Base-by-base conservation (phyloP, 1,140 invertebrate genomes). In the Bombus fervidus region DNA sequence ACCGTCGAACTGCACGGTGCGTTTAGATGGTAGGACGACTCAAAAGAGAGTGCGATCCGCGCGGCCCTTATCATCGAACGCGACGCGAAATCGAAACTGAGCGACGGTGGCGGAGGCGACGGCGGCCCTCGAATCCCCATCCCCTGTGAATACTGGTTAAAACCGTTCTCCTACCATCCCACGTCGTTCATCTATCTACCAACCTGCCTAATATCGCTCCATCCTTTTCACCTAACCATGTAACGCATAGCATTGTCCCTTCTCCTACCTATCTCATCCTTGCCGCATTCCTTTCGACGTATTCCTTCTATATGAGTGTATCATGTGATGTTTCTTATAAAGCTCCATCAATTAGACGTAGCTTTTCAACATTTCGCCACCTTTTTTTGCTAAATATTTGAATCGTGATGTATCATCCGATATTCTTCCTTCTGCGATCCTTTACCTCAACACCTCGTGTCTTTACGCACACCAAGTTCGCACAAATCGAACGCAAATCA, bases 1-100 rank as follows among this genome's bases (percentile, higher is more conserved):
- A 68, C 69, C 43, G 79, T n/a, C 18, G 15, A 57, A 81, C 13
- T 47, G 31, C 10, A 74, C 39, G 74, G 68, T 28, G 59, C 64
- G 64, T 68, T 62, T 47, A 39, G 37, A 66, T 74, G 74, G 34
- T 59, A 78, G 68, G 78, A 86, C 81, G 89, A 88, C 87, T 91
- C 87, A 84, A 80, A 91, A 83, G 83, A 86, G 87, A 89, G 86
- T 91, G 88, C 83, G 83, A 81, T 74, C 74, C 83, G 76, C 77
- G 86, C 80, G 87, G 83, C 86, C 78, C 62, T 75, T 82, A 79
- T 85, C 76, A 39, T 59, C 79, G 71, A 81, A 47, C 85, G 84
- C 86, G 78, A 78, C 68, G 81, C 83, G 85, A 86, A 91, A 89
- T 88, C 84, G 83, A 74, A 80, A 89, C 79, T 87, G 85, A 74